Evolutionary conservation across 92 coral and sea anemone species (phyloP).

Genomic region (Scolanthus callimorphus): DNA sequence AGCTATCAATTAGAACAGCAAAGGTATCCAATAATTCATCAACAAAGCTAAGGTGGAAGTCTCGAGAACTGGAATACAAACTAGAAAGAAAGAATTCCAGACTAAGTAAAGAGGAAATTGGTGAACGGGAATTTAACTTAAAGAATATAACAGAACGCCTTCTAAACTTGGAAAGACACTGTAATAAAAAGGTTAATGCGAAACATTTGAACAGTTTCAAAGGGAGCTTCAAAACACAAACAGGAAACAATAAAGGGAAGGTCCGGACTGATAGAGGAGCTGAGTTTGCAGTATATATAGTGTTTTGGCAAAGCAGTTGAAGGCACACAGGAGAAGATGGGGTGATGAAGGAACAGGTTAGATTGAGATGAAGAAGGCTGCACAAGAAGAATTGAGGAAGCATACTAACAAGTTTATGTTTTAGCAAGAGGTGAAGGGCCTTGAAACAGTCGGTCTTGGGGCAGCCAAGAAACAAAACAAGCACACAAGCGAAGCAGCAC

Average conservation of each 20-base stretch:
- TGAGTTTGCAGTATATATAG: constrained; percentile 19
- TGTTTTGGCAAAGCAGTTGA: constrained; percentile 30
- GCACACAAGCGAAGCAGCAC: constrained; percentile 43
- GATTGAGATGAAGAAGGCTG: constrained; percentile 16
- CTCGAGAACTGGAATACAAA: constrained; percentile 1
- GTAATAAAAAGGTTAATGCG: not conserved
- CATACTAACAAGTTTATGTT: constrained; percentile 34
- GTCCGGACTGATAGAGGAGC: constrained; percentile 27
- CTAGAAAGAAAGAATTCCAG: constrained; percentile 29
- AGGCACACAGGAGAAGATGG: too few species aligned
- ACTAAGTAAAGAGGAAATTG: constrained; percentile 24
- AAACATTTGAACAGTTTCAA: constrained; percentile 13
- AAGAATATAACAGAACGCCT: constrained; percentile 6
- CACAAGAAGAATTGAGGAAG: constrained; percentile 32
- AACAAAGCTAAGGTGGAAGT: constrained; percentile 4
- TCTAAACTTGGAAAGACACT: not conserved
- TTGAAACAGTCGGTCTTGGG: constrained; percentile 56
- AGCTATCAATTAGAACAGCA: constrained; percentile 19
- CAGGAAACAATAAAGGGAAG: constrained; percentile 18
- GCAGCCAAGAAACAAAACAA: constrained; percentile 21
- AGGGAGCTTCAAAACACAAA: constrained; percentile 13
- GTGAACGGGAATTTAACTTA: constrained; percentile 20
- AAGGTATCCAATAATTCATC: constrained; percentile 8
- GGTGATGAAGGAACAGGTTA: too few species aligned
- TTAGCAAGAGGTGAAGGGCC: constrained; percentile 14